phyloP scores from a whole-genome alignment of 2,113 vertebrate genomes.

The Actenoides lindsayi region DNA sequence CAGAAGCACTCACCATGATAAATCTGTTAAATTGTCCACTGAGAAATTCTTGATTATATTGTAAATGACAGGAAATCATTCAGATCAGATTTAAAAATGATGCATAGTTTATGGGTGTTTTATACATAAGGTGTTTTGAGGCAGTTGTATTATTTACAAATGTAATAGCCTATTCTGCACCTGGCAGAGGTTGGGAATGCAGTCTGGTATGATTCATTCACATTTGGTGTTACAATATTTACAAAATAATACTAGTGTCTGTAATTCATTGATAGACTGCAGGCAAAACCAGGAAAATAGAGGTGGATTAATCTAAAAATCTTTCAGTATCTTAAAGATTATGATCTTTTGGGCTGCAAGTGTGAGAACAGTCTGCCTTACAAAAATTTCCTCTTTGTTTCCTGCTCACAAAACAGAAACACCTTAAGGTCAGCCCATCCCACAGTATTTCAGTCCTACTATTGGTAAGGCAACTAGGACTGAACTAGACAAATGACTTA shows the following conservation, averaged over 20 bases:
- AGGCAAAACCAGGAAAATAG: neutral
- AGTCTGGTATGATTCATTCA: neutral
- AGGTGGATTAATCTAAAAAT: neutral
- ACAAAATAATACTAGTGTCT: neutral
- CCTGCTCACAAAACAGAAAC: neutral
- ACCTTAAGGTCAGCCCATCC: neutral
- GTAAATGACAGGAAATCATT: neutral
- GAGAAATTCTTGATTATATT: neutral
- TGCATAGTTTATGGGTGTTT: neutral
- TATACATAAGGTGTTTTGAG: neutral
- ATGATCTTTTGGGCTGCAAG: neutral
- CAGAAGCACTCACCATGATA: neutral
- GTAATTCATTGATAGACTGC: neutral
- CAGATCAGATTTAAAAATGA: neutral
- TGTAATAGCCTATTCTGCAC: neutral
- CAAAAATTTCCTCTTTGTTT: neutral
- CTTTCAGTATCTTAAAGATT: neutral
- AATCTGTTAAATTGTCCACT: neutral
- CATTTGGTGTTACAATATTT: neutral
- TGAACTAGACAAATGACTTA: neutral
- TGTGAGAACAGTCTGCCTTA: neutral
- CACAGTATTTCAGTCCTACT: neutral
- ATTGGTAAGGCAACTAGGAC: neutral
- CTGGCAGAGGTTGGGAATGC: neutral
- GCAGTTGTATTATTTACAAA: neutral